Evolutionary conservation across 2,888 invertebrate genomes (phyloP).

Genomic region (Schizaphis graminum): DNA sequence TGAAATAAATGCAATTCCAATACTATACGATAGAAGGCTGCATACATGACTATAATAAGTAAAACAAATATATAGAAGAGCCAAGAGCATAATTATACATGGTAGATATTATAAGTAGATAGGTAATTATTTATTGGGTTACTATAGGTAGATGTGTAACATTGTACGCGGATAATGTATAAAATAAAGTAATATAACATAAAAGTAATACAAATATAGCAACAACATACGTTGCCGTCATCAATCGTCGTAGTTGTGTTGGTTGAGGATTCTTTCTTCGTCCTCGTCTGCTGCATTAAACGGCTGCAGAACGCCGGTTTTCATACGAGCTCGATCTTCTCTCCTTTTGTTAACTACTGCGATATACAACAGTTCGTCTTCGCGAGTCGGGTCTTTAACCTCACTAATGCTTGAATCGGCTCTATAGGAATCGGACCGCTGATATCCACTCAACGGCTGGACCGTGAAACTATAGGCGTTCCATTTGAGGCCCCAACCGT

Average conservation of each 20-base stretch:
- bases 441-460: not conserved
- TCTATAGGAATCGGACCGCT: not conserved
- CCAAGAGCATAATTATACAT: not conserved
- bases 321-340: not conserved
- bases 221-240: not conserved
- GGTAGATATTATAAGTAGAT: not conserved
- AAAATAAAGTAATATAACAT: not conserved
- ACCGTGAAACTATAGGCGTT: not conserved
- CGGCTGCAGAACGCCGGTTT: not conserved
- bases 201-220: not conserved
- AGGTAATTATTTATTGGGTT: not conserved
- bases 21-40: not conserved
- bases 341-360: not conserved
- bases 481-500: conserved; percentile 43
- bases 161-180: not conserved
- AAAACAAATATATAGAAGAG: not conserved
- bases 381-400: conserved; percentile 15
- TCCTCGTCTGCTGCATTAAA: not conserved
- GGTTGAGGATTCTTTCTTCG: not conserved
- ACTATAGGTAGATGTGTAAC: not conserved
- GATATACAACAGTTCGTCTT: not conserved
- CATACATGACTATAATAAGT: not conserved
- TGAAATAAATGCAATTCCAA: not conserved
- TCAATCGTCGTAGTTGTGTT: not conserved
- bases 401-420: not conserved